phyloP scores from a whole-genome alignment of 2,797 vertebrate genomes.

The Sebastes umbrosus region DNA sequence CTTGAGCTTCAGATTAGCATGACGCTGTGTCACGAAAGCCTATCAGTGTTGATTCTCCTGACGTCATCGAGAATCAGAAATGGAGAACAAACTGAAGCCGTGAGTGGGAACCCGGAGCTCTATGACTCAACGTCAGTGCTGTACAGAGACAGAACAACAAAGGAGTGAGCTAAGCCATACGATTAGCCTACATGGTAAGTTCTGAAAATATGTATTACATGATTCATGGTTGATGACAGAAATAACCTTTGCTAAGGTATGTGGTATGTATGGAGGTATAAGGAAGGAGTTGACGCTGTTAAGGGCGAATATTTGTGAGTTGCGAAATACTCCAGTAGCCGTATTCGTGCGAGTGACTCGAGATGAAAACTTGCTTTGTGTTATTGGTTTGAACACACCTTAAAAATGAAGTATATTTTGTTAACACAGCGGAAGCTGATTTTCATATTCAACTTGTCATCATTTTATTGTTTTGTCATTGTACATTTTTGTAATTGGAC shows the following conservation, averaged over 20 bases:
- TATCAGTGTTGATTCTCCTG: neutral
- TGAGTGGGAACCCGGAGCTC: neutral
- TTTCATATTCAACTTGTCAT: slow-evolving; percentile 69
- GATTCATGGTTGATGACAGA: neutral
- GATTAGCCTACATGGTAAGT: neutral
- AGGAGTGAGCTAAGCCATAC: neutral
- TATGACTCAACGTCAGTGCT: neutral
- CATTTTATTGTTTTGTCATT: slow-evolving; percentile 79
- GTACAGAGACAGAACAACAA: neutral
- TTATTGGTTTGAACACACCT: neutral
- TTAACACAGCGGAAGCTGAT: neutral
- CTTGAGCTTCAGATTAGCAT: no score
- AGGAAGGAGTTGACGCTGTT: neutral
- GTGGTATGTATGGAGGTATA: neutral
- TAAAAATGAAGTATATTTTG: neutral
- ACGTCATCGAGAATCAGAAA: neutral
- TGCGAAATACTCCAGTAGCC: neutral
- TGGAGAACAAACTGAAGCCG: neutral
- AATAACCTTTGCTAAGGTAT: neutral
- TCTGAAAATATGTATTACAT: neutral
- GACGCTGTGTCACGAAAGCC: no score
- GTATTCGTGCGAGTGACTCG: neutral
- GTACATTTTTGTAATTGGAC: slow-evolving; percentile 75
- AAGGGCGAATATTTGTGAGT: neutral
- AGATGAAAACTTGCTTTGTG: neutral